Evolutionary conservation across 1,140 invertebrate species (phyloP), one percentile per base, ranked within the genome.

Genomic region (Dufourea novaeangliae): DNA sequence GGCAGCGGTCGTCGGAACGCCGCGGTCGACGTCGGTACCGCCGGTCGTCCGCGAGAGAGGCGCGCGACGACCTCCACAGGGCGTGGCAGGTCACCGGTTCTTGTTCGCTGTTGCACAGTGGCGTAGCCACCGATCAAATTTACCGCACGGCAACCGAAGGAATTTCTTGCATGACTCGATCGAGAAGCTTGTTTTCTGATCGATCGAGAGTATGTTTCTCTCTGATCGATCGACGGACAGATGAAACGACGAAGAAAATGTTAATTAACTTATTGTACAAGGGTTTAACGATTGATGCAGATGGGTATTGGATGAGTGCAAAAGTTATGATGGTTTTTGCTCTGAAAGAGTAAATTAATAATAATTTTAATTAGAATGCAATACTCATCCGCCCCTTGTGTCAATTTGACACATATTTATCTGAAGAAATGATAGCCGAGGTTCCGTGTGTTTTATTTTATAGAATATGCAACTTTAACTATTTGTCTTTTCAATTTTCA

Each of bases 51-150:
- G 77, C 80, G 86, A 83, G 83, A 87, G 88, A 86, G 86, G 82
- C 88, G 90, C 90, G 85, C 87, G 88, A 90, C 89, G 90, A 91
- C 90, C 91, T 91, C 87, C 86, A 83, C 87, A 90, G 89, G 90
- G 90, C 89, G 91, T 91, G 90, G 90, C 89, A 84, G 90, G 90
- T 92, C 90, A 92, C 89, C 89, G 89, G 86, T 89, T 87, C 89
- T 87, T 73, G 80, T 52, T 75, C 64, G 39, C 69, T 71, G 82
- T 71, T 50, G 59, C 68, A 80, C 88, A 89, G 88, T 88, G 81
- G 86, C 88, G 87, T 88, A 87, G 79, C 81, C 78, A 80, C 88
- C 79, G 85, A 84, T 70, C 79, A 39, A 22, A 29, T 82, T 83
- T 66, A 64, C 71, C 80, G 64, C 61, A 50, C 37, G 39, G 37